Conservation (phyloP, 2,888 invertebrate genomes). For the Polyommatus iphigenia region DNA sequence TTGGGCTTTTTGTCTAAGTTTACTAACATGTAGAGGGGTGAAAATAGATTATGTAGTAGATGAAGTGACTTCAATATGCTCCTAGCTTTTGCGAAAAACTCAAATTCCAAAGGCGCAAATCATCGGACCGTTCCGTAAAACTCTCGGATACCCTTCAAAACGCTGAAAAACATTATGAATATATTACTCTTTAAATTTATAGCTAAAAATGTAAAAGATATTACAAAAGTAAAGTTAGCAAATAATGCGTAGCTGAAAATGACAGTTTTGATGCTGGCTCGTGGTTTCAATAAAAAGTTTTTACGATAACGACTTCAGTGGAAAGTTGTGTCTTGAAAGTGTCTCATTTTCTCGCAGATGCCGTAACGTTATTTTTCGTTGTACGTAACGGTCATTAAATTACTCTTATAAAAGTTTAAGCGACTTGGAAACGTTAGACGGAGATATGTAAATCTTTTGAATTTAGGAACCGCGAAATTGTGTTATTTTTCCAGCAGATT, state of each 20-base stretch:
- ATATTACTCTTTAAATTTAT: neutral
- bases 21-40: neutral
- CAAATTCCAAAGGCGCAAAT: neutral
- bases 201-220: slow-evolving; percentile 1
- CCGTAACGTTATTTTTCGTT: slow-evolving; percentile 7
- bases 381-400: slow-evolving; percentile 17
- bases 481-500: neutral
- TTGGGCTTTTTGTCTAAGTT: neutral
- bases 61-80: neutral
- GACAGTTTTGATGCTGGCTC: slow-evolving; percentile 40
- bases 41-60: too few species aligned
- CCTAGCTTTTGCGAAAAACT: neutral
- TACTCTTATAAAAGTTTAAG: slow-evolving; percentile 5
- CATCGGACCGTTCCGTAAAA: neutral
- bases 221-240: slow-evolving; percentile 31
- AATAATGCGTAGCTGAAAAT: slow-evolving; percentile 36
- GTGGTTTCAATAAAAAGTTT: slow-evolving; percentile 47
- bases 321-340: slow-evolving; percentile 43
- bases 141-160: neutral
- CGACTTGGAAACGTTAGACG: slow-evolving; percentile 6
- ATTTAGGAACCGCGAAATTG: neutral
- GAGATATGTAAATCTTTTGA: slow-evolving; percentile 13
- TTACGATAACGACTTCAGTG: slow-evolving; percentile 44
- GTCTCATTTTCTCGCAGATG: slow-evolving; percentile 24
- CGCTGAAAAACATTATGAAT: neutral